Conservation (phyloP, 2,113 vertebrate genomes). For the Callaeas wilsoni region DNA sequence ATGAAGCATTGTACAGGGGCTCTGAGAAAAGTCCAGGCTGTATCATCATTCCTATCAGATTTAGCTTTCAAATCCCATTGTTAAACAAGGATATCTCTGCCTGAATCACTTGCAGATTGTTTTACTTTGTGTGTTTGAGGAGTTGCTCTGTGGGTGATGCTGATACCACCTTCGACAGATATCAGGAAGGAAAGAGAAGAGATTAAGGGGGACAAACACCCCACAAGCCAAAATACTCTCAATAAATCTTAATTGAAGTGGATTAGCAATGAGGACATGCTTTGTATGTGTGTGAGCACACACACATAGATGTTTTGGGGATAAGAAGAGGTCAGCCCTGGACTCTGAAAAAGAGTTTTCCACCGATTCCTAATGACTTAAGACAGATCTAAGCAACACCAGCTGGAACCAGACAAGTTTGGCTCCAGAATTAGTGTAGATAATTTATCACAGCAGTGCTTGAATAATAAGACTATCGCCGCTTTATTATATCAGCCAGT, state of each 20-base stretch:
- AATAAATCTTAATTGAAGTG: slow-evolving; percentile 22
- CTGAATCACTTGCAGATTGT: not conserved
- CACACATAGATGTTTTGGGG: slow-evolving; percentile 24
- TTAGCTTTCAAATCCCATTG: not conserved
- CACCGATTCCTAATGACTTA: slow-evolving; percentile 68
- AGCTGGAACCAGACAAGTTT: slow-evolving; percentile 72
- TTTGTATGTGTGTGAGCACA: not conserved
- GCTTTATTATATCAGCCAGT: slow-evolving; percentile 60
- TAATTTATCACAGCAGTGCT: slow-evolving; percentile 72
- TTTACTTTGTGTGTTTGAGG: not conserved
- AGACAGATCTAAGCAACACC: slow-evolving; percentile 73
- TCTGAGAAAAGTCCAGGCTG: not conserved
- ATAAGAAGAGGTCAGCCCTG: slow-evolving; percentile 54
- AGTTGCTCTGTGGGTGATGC: not conserved
- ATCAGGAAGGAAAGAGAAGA: not conserved
- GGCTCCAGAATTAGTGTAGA: slow-evolving; percentile 73
- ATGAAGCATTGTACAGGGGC: not conserved
- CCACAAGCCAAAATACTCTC: not conserved
- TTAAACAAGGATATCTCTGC: not conserved
- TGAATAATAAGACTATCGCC: slow-evolving; percentile 58
- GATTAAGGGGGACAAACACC: not conserved
- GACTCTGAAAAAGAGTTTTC: slow-evolving; percentile 64
- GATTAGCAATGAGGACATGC: slow-evolving; percentile 31
- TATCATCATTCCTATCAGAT: not conserved
- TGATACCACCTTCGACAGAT: not conserved